Evolutionary conservation across 2,113 vertebrate genomes (phyloP).

Genomic region (Aepyceros melampus): DNA sequence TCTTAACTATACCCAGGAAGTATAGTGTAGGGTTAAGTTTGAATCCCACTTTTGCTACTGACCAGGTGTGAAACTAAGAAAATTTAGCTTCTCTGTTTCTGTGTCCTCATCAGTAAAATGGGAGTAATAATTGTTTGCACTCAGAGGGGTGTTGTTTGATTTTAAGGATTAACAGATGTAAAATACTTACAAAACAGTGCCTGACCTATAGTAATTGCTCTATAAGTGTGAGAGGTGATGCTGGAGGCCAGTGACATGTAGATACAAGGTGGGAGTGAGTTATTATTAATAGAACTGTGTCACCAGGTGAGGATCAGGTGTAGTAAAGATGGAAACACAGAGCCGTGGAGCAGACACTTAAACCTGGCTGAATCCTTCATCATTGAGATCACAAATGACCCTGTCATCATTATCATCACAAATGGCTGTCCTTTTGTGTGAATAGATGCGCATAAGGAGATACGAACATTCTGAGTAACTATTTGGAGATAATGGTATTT

Average conservation of each 20-base stretch:
- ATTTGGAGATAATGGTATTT: neutral
- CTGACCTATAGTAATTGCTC: neutral
- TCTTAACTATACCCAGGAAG: neutral
- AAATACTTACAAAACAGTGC: neutral
- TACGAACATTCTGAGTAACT: neutral
- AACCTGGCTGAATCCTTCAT: neutral
- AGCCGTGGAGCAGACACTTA: neutral
- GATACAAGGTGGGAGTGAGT: neutral
- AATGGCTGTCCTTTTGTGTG: neutral
- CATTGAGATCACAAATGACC: neutral
- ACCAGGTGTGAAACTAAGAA: neutral
- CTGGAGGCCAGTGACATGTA: neutral
- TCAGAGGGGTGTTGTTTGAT: neutral
- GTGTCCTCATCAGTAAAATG: conserved; percentile 2
- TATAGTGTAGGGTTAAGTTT: neutral
- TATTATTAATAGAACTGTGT: neutral
- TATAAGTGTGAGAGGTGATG: neutral
- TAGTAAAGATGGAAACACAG: neutral
- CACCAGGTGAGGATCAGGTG: neutral
- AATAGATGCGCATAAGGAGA: neutral
- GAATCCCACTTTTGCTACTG: neutral
- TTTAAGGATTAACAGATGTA: neutral
- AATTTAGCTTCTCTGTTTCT: neutral
- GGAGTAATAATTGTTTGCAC: neutral
- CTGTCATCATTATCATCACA: neutral